A percentile compares a stretch with the other conserved stretches of the same genome.
These are phyloP conservation scores for Agrypnus murinus DNA, from an alignment of 2,888 invertebrate genomes.

Conservation along the genomic window DNA sequence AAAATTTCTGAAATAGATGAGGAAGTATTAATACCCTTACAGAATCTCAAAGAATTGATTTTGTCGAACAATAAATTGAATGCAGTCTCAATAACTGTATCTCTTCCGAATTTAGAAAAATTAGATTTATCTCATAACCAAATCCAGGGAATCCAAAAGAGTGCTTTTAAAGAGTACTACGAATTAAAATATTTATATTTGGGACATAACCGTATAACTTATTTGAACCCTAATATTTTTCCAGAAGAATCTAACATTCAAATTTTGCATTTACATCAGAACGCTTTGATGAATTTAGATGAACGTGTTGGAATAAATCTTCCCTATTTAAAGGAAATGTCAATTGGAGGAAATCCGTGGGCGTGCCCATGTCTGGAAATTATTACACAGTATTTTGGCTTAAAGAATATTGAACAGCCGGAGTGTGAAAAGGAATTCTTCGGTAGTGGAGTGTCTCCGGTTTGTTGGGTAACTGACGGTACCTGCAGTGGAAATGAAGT, in stretches of 20 bases:
- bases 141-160: conserved; percentile 37
- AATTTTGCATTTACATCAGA: conserved; percentile 32
- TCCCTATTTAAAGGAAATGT: conserved; percentile 43
- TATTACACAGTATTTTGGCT: conserved; percentile 19
- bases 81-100: conserved; percentile 27
- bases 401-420: conserved; percentile 27
- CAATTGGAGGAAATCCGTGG: conserved; percentile 52
- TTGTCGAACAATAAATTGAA: conserved; percentile 47
- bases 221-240: conserved; percentile 36
- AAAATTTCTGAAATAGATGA: conserved; percentile 31
- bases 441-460: conserved; percentile 26
- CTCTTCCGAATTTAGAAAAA: conserved; percentile 39
- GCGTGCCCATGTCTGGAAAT: conserved; percentile 47
- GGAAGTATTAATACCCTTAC: conserved; percentile 38
- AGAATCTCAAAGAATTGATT: conserved; percentile 45
- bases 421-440: conserved; percentile 44
- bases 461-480: conserved; percentile 23
- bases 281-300: conserved; percentile 34
- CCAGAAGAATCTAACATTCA: conserved; percentile 1
- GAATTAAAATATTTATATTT: conserved; percentile 44
- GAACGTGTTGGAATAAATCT: conserved; percentile 12
- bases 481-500: conserved; percentile 36
- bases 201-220: conserved; percentile 45
- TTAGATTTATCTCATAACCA: conserved; percentile 50
- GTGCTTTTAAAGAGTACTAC: conserved; percentile 34